Percentiles rank a stretch among this genome's conserved stretches.
Evolutionary conservation across 2,113 vertebrate species (phyloP).

Genomic region (Indri indri): DNA sequence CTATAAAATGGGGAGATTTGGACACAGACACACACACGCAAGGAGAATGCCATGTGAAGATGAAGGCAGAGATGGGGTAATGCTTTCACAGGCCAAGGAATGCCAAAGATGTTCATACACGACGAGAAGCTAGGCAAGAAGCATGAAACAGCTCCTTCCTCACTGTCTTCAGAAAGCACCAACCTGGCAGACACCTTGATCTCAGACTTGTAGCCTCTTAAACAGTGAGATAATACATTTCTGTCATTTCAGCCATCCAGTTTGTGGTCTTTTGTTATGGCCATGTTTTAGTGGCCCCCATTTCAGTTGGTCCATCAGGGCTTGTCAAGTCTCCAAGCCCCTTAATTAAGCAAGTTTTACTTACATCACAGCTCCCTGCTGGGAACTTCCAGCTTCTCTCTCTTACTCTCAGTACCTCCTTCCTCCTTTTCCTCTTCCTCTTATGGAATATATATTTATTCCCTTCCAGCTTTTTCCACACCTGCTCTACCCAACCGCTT

Average conservation of each 20-base stretch:
- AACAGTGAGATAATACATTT: neutral
- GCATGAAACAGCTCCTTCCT: neutral
- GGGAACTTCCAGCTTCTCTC: neutral
- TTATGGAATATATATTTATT: neutral
- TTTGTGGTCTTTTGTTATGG: neutral
- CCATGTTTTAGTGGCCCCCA: neutral
- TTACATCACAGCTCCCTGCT: neutral
- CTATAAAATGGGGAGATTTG: neutral
- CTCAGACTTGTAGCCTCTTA: neutral
- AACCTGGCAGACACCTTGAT: neutral
- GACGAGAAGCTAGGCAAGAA: neutral
- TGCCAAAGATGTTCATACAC: neutral
- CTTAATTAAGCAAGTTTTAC: neutral
- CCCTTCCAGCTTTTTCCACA: neutral
- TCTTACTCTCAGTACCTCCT: neutral
- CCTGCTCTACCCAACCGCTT: neutral
- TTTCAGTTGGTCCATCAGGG: neutral
- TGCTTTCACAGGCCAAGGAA: neutral
- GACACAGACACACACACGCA: neutral
- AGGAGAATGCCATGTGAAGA: neutral
- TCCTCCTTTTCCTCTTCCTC: neutral
- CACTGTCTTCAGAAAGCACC: neutral
- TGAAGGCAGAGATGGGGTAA: neutral
- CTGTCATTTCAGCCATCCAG: neutral
- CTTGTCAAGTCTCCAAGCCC: neutral